phyloP scores from a whole-genome alignment of 1,140 invertebrate species.

The Lamellibrachia luymesi region DNA sequence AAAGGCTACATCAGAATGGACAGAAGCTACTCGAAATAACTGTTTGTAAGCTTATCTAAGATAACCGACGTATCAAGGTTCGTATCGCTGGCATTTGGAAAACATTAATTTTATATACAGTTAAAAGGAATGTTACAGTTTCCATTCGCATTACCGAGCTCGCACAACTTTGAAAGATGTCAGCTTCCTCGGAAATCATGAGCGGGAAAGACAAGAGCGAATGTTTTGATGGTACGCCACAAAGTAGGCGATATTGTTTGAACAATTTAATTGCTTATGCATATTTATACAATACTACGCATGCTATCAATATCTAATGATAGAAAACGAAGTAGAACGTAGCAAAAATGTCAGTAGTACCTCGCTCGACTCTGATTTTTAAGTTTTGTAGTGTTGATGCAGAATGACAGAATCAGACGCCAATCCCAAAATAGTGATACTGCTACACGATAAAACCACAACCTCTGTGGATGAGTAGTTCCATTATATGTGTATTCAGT shows the following conservation, averaged over 20 bases:
- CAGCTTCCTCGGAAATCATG: not conserved
- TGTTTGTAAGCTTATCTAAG: too few species aligned
- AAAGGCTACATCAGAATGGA: too few species aligned
- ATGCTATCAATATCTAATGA: not conserved
- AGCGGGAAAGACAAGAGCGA: not conserved
- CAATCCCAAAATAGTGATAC: not conserved
- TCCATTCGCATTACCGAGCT: not conserved
- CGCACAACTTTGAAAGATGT: not conserved
- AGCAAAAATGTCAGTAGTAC: not conserved
- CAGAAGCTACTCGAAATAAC: too few species aligned
- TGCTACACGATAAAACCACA: not conserved
- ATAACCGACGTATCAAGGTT: too few species aligned
- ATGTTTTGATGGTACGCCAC: not conserved
- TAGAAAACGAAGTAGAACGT: not conserved
- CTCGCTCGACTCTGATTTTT: too few species aligned
- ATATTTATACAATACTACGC: not conserved
- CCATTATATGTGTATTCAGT: not conserved
- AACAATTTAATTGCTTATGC: not conserved
- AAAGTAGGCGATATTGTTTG: not conserved
- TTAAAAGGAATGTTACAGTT: not conserved
- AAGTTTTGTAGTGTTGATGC: too few species aligned
- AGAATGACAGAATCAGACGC: not conserved
- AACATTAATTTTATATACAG: not conserved
- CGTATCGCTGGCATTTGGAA: too few species aligned
- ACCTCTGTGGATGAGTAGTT: not conserved